Conservation (phyloP, 2,113 vertebrate species). For the Agapornis roseicollis region DNA sequence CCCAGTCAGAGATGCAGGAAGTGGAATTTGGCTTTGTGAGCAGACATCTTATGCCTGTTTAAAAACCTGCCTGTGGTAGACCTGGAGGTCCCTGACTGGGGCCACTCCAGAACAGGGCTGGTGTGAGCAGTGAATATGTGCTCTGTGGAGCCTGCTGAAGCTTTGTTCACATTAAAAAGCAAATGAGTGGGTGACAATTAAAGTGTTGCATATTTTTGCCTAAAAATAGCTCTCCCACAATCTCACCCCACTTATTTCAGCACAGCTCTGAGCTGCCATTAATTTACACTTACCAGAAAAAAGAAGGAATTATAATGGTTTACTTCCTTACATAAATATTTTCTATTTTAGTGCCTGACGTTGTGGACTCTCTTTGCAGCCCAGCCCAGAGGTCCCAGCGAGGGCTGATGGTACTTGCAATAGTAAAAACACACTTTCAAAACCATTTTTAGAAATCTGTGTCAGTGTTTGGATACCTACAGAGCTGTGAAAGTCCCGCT, state of each 20-base stretch:
- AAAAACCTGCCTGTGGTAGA: background rate
- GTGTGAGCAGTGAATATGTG: background rate
- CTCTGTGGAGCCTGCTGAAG: background rate
- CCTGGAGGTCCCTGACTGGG: background rate
- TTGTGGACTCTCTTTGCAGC: background rate
- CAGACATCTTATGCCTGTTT: background rate
- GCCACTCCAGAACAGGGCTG: background rate
- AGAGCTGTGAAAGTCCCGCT: background rate
- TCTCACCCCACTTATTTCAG: background rate
- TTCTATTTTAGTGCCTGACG: background rate
- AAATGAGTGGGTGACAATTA: conserved; percentile 1
- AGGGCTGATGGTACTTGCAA: background rate
- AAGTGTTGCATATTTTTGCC: background rate
- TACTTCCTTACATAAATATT: background rate
- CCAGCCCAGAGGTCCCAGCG: background rate
- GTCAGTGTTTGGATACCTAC: background rate
- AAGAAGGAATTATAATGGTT: background rate
- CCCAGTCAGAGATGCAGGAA: background rate
- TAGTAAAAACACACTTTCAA: background rate
- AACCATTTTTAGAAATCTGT: background rate
- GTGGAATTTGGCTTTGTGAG: background rate
- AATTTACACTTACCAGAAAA: background rate
- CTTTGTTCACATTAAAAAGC: background rate
- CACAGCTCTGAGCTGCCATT: background rate
- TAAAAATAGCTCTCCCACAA: background rate